These are phyloP conservation scores for Actinemys pallida DNA, from an alignment of 2,113 vertebrate species.

Conservation along the genomic window DNA sequence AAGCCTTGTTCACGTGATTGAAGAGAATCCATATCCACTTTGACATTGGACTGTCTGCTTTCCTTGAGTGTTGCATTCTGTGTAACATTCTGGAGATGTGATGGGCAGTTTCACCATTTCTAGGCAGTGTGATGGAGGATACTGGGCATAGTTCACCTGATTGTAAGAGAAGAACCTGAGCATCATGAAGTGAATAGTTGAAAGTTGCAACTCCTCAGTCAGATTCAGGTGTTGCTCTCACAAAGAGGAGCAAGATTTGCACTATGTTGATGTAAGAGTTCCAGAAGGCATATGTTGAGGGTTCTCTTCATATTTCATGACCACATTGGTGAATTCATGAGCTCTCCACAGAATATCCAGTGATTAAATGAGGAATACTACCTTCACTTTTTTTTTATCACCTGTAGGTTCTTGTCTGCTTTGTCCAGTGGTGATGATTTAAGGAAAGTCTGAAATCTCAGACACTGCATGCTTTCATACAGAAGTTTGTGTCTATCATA, in stretches of 20 bases:
- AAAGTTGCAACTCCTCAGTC: not conserved
- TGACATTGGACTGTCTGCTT: not conserved
- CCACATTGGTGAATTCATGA: not conserved
- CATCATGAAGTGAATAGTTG: not conserved
- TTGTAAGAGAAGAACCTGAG: too few relatives aligned
- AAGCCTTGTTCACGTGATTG: not conserved
- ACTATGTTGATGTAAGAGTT: not conserved
- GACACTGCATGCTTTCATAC: not conserved
- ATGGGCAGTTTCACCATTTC: not conserved
- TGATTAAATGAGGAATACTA: not conserved
- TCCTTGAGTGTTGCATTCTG: not conserved
- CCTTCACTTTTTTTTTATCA: not conserved
- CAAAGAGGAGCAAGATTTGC: too few relatives aligned
- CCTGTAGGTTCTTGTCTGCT: not conserved
- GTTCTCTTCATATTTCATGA: not conserved
- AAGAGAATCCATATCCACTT: not conserved
- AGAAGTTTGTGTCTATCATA: too few relatives aligned
- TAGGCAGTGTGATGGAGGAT: not conserved
- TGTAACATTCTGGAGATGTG: not conserved
- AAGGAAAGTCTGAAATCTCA: too few relatives aligned
- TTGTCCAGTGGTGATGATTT: not conserved
- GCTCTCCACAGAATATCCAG: too few relatives aligned
- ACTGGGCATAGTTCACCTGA: not conserved
- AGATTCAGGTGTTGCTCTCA: not conserved
- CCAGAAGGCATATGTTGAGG: not conserved